These are phyloP conservation scores for Threskiornis aethiopicus DNA, from an alignment of 2,797 vertebrate species.

Conservation along the genomic window DNA sequence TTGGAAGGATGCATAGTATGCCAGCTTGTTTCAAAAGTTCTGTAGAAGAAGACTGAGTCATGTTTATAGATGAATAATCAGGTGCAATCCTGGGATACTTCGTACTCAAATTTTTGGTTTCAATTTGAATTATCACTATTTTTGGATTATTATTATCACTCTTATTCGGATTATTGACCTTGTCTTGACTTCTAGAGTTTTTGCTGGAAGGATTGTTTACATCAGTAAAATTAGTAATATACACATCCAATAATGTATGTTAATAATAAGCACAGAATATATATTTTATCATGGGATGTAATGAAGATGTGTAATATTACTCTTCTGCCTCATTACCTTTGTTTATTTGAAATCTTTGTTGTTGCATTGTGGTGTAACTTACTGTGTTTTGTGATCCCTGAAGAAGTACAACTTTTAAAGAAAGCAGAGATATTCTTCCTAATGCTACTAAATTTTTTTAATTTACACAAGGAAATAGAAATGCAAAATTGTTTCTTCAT, in stretches of 20 bases:
- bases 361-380: neutral
- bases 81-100: neutral
- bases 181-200: neutral
- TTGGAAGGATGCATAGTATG: neutral
- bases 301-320: neutral
- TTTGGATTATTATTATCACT: neutral
- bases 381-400: neutral
- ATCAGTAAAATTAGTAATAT: neutral
- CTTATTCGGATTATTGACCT: neutral
- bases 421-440: neutral
- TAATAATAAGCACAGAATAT: neutral
- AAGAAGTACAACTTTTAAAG: neutral
- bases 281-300: neutral
- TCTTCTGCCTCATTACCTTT: neutral
- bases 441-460: neutral
- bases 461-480: neutral
- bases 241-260: neutral
- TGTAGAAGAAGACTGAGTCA: rapidly evolving
- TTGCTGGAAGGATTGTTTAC: neutral
- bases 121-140: neutral
- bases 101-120: neutral
- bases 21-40: neutral
- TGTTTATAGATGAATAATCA: neutral
- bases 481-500: neutral
- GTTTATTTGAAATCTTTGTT: neutral